Percentiles rank a stretch among this genome's conserved stretches.
Conservation (phyloP, 2,888 invertebrate genomes). For the Chaetogeoica ovagalla region DNA sequence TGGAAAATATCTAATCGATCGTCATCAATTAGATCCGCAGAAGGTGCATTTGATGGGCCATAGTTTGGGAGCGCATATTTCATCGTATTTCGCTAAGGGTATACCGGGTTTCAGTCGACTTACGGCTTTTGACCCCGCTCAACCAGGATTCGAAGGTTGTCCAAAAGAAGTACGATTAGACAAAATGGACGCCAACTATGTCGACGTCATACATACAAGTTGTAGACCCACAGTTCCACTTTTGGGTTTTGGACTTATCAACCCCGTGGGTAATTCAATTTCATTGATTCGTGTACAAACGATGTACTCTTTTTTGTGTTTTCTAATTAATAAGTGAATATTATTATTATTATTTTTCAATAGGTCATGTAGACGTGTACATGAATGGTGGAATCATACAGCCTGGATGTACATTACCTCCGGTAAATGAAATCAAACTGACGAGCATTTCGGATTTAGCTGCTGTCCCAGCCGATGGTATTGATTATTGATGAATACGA, state of each 20-base stretch:
- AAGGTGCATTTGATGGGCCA: slow-evolving; percentile 67
- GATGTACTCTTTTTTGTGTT: background rate
- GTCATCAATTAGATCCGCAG: slow-evolving; percentile 59
- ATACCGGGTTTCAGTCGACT: slow-evolving; percentile 63
- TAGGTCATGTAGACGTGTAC: slow-evolving; percentile 68
- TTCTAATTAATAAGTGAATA: background rate
- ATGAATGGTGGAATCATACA: slow-evolving; percentile 71
- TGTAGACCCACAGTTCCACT: slow-evolving; percentile 62
- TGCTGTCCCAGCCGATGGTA: slow-evolving; percentile 57
- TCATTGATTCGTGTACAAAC: background rate
- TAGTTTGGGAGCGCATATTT: slow-evolving; percentile 69
- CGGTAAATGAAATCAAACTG: slow-evolving; percentile 56
- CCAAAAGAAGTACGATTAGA: slow-evolving; percentile 63
- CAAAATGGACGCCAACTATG: slow-evolving; percentile 65
- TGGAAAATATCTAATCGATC: slow-evolving; percentile 61
- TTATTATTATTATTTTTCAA: slow-evolving; percentile 42
- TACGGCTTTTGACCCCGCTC: slow-evolving; percentile 69
- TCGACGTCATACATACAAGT: slow-evolving; percentile 70
- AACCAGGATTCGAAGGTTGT: slow-evolving; percentile 65
- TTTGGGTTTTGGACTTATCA: slow-evolving; percentile 67
- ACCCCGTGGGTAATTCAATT: slow-evolving; percentile 62
- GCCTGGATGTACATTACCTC: slow-evolving; percentile 64
- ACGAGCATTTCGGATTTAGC: slow-evolving; percentile 57
- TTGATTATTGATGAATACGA: too few species aligned
- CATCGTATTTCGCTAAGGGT: slow-evolving; percentile 64